Evolutionary conservation across 2,888 invertebrate species (phyloP).

Genomic region (Isoperla grammatica): DNA sequence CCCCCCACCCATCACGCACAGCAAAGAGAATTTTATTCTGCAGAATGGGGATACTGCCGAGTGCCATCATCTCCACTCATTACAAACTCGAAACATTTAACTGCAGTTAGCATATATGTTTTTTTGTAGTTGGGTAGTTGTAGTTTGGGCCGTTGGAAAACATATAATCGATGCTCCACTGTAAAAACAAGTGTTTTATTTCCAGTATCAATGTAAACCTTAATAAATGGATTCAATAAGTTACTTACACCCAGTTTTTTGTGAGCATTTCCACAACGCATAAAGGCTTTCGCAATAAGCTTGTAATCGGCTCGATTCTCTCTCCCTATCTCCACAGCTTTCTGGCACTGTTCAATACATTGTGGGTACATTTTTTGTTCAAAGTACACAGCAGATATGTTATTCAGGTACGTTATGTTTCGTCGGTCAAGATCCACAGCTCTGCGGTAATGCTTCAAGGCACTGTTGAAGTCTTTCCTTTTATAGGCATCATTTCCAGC

Average conservation of each 20-base stretch:
- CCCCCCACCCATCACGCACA: no score
- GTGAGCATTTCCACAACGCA: constrained; percentile 90
- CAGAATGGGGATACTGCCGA: no score
- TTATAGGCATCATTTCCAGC: constrained; percentile 95
- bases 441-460: constrained; percentile 76
- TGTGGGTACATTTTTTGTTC: constrained; percentile 89
- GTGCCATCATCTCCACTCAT: no score
- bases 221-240: no score
- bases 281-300: constrained; percentile 93
- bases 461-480: constrained; percentile 72
- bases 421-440: constrained; percentile 85
- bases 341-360: constrained; percentile 88
- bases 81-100: no score
- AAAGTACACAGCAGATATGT: constrained; percentile 96
- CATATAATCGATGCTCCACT: no score
- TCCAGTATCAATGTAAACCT: no score
- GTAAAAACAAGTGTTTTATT: no score
- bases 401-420: constrained; percentile 91
- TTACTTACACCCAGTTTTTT: constrained; percentile 77
- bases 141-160: no score
- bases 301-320: constrained; percentile 97
- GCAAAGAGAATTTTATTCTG: no score
- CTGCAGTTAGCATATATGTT: no score
- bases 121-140: no score
- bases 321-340: constrained; percentile 90